Evolutionary conservation across 2,888 invertebrate genomes (phyloP).

Genomic region (Pseudococcus jackbeardsleyi): DNA sequence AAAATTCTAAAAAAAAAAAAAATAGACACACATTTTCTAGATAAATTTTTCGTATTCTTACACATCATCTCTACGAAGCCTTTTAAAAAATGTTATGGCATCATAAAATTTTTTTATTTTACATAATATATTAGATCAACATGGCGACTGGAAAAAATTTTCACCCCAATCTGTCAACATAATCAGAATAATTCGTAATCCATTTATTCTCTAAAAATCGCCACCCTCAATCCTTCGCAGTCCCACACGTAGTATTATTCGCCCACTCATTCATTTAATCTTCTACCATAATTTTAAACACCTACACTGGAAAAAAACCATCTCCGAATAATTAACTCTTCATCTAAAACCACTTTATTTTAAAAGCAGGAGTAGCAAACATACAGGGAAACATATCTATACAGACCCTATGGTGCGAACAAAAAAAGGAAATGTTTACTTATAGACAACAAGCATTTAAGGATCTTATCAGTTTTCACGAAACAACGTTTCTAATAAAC

Average conservation of each 20-base stretch:
- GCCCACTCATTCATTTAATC: background rate
- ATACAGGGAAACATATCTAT: background rate
- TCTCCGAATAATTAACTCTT: slow-evolving; percentile 1
- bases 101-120: too few relatives aligned
- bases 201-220: background rate
- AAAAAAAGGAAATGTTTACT: slow-evolving; percentile 46
- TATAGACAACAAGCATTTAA: slow-evolving; percentile 5
- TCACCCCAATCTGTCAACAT: too few relatives aligned
- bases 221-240: background rate
- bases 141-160: too few relatives aligned
- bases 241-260: background rate
- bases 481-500: slow-evolving; percentile 51
- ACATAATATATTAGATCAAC: too few relatives aligned
- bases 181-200: background rate
- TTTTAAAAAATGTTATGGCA: too few relatives aligned
- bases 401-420: background rate
- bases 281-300: background rate
- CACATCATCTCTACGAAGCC: too few relatives aligned
- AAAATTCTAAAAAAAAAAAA: too few relatives aligned
- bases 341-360: background rate
- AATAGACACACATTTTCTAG: too few relatives aligned
- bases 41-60: too few relatives aligned
- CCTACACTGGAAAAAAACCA: background rate
- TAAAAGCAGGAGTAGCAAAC: background rate
- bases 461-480: slow-evolving; percentile 44